A percentile compares a stretch with the other conserved stretches of the same genome.
phyloP scores from a whole-genome alignment of 2,888 invertebrate genomes.

The Eupithecia subfuscata region DNA sequence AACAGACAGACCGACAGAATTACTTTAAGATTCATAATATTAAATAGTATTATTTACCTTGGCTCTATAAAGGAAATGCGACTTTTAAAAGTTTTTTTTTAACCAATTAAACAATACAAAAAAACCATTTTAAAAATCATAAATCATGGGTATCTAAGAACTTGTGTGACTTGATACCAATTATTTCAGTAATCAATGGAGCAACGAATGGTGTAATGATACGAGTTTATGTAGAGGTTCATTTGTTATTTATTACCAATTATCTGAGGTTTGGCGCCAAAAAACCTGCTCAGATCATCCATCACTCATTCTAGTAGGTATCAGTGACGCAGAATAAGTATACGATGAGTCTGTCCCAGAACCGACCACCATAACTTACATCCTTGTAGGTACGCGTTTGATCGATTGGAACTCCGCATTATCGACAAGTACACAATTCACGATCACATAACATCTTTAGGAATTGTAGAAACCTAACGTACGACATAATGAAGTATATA shows the following conservation, averaged over 20 bases:
- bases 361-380: conserved; percentile 33
- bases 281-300: conserved; percentile 55
- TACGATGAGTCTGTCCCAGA: conserved; percentile 37
- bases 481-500: too few relatives aligned
- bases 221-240: neutral
- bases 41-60: too few relatives aligned
- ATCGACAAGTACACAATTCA: conserved; percentile 50
- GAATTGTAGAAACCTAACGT: too few relatives aligned
- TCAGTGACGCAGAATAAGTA: conserved; percentile 34
- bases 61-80: neutral
- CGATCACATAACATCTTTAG: too few relatives aligned
- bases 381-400: conserved; percentile 45
- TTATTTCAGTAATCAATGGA: neutral
- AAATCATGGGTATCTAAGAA: too few relatives aligned
- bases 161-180: neutral
- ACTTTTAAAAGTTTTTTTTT: neutral
- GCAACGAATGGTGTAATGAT: neutral
- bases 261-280: conserved; percentile 47
- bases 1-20: too few relatives aligned
- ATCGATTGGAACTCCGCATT: conserved; percentile 68
- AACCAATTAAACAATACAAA: too few relatives aligned
- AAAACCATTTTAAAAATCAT: too few relatives aligned
- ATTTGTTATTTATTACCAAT: neutral
- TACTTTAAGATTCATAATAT: too few relatives aligned
- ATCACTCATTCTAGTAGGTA: conserved; percentile 42